Evolutionary conservation across 2,888 invertebrate genomes (phyloP).

Genomic region (Aspidapion aeneum): DNA sequence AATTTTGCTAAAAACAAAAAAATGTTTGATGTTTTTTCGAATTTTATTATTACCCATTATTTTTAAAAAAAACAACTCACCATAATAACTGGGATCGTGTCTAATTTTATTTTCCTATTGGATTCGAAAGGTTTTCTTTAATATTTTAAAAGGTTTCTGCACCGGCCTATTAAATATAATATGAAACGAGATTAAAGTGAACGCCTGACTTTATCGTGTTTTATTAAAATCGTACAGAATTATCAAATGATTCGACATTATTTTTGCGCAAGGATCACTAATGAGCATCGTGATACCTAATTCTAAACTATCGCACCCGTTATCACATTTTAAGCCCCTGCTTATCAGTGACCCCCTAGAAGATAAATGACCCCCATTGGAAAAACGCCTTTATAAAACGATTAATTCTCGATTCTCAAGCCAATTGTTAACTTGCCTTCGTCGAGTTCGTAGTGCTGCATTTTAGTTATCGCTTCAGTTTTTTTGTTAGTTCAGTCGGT

Average conservation of each 20-base stretch:
- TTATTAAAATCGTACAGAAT: background rate
- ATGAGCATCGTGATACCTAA: background rate
- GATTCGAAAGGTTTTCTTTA: too few species aligned
- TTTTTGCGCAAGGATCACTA: background rate
- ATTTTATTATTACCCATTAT: too few species aligned
- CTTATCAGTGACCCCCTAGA: slow-evolving; percentile 37
- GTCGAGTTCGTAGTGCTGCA: slow-evolving; percentile 6
- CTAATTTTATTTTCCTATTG: too few species aligned
- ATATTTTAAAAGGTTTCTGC: too few species aligned
- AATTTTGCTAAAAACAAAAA: too few species aligned
- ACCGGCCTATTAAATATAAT: too few species aligned
- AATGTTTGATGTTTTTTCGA: too few species aligned
- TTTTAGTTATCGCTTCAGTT: slow-evolving; percentile 11
- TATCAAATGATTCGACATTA: too few species aligned
- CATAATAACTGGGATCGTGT: too few species aligned
- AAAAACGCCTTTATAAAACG: slow-evolving; percentile 36
- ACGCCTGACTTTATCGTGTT: background rate
- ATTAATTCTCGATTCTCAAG: slow-evolving; percentile 25
- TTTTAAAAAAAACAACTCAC: too few species aligned
- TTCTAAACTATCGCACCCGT: background rate
- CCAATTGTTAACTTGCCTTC: background rate
- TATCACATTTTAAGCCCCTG: background rate
- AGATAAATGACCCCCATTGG: slow-evolving; percentile 39
- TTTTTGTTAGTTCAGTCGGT: slow-evolving; percentile 11
- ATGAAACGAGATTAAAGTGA: too few species aligned